Evolutionary conservation across 2,797 vertebrate genomes (phyloP), one percentile per base, ranked within the genome.

Genomic region (Otus scops): DNA sequence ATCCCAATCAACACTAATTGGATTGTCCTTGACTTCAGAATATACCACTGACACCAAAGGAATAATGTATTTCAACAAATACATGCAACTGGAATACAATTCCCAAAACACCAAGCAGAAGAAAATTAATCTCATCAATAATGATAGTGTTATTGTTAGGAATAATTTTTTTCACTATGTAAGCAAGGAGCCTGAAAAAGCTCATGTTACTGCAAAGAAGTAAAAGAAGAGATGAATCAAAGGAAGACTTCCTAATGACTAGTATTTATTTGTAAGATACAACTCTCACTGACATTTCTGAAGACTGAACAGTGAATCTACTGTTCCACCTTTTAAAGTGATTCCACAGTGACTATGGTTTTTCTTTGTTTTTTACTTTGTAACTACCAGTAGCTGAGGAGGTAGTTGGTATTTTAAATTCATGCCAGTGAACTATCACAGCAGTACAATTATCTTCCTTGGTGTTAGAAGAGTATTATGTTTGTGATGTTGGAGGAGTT

Each of bases 1-100:
- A 96, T 95, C 88, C 80, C 88, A 88, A 87, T 92, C 95, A 95
- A 90, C 88, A 79, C 80, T 93, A 95, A 93, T 48, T 88, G 83
- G 91, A 89, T 92, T 85, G 70, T 74, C 80, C 70, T 57, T 82
- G 70, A 94, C 88, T 96, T 95, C 92, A 93, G 80, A 87, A 92
- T 73, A 74, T 56, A 90, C 32, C n/a, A 85, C 36, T 59, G 60
- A 86, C 80, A 95, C 70, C 56, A 80, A 45, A 77, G 22, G 13
- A 87, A 38, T 26, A 45, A 88, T 64, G 86, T 87, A 88, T 93
- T 93, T 76, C 83, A 93, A 65, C 54, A 70, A 56, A 88, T 36
- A 76, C 21, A 56, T 53, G 11, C 11, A 86, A 69, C 36, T 67
- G 30, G 34, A 78, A 88, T 23, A 85, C 12, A 83, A 50, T 41